phyloP scores from a whole-genome alignment of 1,140 invertebrate genomes.

The Bombus superbus region DNA sequence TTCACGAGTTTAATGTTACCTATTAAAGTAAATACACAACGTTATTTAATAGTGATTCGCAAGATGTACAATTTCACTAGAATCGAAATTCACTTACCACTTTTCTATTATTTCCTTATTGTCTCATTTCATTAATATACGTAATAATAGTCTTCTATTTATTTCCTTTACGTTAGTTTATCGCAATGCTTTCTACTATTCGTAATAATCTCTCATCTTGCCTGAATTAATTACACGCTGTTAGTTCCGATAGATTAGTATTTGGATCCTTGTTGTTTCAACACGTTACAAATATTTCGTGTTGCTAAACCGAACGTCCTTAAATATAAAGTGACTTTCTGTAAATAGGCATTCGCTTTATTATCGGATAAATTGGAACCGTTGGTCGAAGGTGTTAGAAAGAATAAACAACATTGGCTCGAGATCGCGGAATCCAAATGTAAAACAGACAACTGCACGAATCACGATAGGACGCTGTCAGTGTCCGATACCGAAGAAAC shows the following conservation, averaged over 20 bases:
- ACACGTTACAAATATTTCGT: neutral
- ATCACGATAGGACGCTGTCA: conserved; percentile 76
- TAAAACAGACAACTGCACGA: conserved; percentile 75
- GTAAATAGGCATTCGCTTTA: conserved; percentile 89
- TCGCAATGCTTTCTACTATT: neutral
- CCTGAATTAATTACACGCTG: neutral
- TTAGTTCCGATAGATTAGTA: neutral
- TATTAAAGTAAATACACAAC: neutral
- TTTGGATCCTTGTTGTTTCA: neutral
- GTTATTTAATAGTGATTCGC: neutral
- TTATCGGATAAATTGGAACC: conserved; percentile 90
- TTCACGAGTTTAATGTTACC: neutral
- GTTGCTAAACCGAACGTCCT: neutral
- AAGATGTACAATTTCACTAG: neutral
- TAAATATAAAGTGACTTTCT: neutral
- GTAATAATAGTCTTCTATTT: neutral
- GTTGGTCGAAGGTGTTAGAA: conserved; percentile 91
- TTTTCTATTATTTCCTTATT: neutral
- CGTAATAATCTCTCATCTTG: neutral
- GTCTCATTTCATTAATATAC: neutral
- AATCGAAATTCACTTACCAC: neutral
- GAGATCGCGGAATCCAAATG: conserved; percentile 85
- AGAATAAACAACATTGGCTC: conserved; percentile 93
- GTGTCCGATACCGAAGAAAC: conserved; percentile 67
- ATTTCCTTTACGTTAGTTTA: neutral